Percentiles rank a stretch among this genome's conserved stretches.
phyloP scores from a whole-genome alignment of 2,113 vertebrate species.

The Etia nguti region DNA sequence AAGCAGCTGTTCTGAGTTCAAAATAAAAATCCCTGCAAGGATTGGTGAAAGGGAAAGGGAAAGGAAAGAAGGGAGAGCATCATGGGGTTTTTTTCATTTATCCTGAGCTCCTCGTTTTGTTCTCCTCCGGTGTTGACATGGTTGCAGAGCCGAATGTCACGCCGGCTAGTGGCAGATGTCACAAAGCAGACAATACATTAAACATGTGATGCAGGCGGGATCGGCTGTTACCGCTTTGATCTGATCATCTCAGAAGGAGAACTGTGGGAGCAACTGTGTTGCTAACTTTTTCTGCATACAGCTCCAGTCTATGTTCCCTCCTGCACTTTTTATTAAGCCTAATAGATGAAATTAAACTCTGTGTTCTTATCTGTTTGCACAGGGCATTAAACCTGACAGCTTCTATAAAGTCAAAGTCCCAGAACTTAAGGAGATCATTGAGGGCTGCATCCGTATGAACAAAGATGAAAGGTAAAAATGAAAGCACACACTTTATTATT shows the following conservation, averaged over 20 bases:
- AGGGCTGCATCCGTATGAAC: conserved; percentile 94
- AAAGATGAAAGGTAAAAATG: conserved; percentile 86
- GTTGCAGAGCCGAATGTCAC: conserved; percentile 16
- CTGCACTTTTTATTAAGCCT: not conserved
- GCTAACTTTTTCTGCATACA: not conserved
- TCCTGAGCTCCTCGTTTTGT: not conserved
- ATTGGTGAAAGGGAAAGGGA: not conserved
- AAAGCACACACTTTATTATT: not conserved
- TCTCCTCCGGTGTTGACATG: conserved; percentile 22
- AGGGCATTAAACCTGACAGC: conserved; percentile 97
- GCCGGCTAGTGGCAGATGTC: conserved; percentile 7
- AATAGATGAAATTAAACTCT: not conserved
- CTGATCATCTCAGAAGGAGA: not conserved
- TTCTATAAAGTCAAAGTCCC: conserved; percentile 97
- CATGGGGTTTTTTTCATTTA: conserved; percentile 1
- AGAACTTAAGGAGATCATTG: conserved; percentile 96
- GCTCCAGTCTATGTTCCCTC: not conserved
- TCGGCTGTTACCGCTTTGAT: not conserved
- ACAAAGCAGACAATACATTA: not conserved
- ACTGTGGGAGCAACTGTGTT: not conserved
- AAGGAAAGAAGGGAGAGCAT: not conserved
- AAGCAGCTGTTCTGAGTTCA: not conserved
- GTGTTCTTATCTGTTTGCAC: not conserved
- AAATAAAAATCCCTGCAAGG: not conserved
- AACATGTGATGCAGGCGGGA: not conserved